phyloP scores from a whole-genome alignment of 2,888 invertebrate species.

The Microplitis deprimator region DNA sequence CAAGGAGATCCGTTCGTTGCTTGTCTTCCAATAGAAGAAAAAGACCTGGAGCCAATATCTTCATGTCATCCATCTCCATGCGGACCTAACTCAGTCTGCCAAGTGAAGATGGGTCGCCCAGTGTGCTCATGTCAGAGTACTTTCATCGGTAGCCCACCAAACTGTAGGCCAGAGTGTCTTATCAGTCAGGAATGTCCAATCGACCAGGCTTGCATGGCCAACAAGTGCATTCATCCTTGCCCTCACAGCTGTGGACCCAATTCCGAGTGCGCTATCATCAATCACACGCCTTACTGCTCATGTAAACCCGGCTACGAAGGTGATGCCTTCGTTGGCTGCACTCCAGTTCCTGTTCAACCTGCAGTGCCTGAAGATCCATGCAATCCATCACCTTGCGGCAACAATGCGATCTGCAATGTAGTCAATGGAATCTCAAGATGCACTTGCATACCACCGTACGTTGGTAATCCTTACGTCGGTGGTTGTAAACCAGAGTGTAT shows the following conservation, averaged over 20 bases:
- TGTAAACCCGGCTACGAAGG: constrained; percentile 85
- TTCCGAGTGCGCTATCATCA: constrained; percentile 77
- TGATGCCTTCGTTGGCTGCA: constrained; percentile 88
- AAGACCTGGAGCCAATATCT: constrained; percentile 58
- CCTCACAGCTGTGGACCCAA: constrained; percentile 83
- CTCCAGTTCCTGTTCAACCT: constrained; percentile 71
- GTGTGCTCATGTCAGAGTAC: constrained; percentile 86
- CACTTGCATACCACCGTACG: constrained; percentile 89
- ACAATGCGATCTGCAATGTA: constrained; percentile 85
- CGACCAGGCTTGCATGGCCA: constrained; percentile 84
- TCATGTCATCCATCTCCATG: constrained; percentile 75
- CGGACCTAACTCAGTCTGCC: constrained; percentile 87
- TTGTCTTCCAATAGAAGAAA: constrained; percentile 70
- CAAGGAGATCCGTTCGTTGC: constrained; percentile 87
- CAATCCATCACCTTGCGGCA: constrained; percentile 86
- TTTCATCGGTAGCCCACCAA: constrained; percentile 86
- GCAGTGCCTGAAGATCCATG: constrained; percentile 76
- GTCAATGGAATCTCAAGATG: constrained; percentile 82
- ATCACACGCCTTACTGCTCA: constrained; percentile 86
- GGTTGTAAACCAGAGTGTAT: constrained; percentile 91
- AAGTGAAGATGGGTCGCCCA: constrained; percentile 83
- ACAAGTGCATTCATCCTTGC: constrained; percentile 89
- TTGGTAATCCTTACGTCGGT: constrained; percentile 84
- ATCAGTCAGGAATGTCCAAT: constrained; percentile 86
- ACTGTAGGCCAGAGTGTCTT: constrained; percentile 87